phyloP scores from a whole-genome alignment of 2,797 vertebrate genomes.

The Sebastolobus alascanus region DNA sequence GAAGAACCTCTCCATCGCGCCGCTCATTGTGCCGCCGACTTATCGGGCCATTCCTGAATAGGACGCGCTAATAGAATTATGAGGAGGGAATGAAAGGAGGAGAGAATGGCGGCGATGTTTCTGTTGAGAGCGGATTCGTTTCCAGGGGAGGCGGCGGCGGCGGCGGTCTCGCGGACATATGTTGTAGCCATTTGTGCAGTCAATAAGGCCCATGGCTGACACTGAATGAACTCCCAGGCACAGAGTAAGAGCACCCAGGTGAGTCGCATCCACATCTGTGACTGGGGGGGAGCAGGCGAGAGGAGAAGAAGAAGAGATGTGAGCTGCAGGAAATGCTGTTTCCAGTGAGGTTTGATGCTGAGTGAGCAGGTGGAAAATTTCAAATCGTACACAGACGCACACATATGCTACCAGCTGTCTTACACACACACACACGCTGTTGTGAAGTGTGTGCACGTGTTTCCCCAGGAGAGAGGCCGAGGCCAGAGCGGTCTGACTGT shows the following conservation, averaged over 20 bases:
- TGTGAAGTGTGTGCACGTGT: constrained; percentile 33
- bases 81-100: constrained; percentile 54
- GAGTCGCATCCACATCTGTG: constrained; percentile 59
- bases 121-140: constrained; percentile 62
- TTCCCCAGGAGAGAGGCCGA: constrained; percentile 24
- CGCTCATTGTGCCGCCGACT: constrained; percentile 65
- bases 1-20: constrained; percentile 59
- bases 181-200: constrained; percentile 66
- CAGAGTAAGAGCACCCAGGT: constrained; percentile 45
- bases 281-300: constrained; percentile 32
- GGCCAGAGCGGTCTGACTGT: constrained; percentile 27
- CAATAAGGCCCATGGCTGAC: constrained; percentile 57
- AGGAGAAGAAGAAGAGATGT: constrained; percentile 16
- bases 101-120: constrained; percentile 65
- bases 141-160: constrained; percentile 28
- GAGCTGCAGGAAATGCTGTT: constrained; percentile 41
- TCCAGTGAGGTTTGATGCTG: constrained; percentile 50
- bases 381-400: constrained; percentile 5
- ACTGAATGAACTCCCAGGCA: constrained; percentile 65
- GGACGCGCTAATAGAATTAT: constrained; percentile 78
- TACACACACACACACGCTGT: background rate
- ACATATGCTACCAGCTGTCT: constrained; percentile 21
- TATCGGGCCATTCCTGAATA: constrained; percentile 70
- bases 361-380: constrained; percentile 62
- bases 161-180: constrained; percentile 41